phyloP scores from a whole-genome alignment of 2,113 vertebrate genomes.

The Pluvianellus socialis region DNA sequence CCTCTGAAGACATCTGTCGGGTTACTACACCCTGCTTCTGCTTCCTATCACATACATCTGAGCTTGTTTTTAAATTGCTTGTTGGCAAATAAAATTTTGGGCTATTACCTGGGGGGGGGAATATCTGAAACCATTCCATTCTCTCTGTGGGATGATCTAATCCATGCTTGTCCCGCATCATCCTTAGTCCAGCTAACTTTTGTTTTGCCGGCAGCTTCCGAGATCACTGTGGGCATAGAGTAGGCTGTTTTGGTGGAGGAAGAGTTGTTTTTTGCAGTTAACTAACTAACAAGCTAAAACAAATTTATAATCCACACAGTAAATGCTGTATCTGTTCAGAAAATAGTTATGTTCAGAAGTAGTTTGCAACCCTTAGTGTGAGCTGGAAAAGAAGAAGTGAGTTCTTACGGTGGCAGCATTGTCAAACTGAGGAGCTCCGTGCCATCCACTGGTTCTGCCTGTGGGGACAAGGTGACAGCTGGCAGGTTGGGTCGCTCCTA shows the following conservation, averaged over 20 bases:
- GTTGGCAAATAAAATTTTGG: background rate
- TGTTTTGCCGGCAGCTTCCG: background rate
- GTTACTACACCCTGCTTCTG: background rate
- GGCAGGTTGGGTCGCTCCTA: background rate
- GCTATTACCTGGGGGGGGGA: background rate
- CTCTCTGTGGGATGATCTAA: background rate
- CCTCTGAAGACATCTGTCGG: background rate
- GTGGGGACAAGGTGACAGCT: background rate
- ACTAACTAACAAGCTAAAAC: background rate
- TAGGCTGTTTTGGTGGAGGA: background rate
- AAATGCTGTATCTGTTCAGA: background rate
- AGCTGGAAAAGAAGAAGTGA: background rate
- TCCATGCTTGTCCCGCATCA: background rate
- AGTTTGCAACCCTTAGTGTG: background rate
- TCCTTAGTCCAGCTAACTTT: background rate
- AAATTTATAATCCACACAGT: background rate
- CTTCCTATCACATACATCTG: background rate
- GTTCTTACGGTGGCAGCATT: background rate
- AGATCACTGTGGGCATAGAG: background rate
- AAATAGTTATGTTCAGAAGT: background rate
- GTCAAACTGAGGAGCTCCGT: background rate
- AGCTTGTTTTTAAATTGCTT: background rate
- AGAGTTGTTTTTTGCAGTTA: background rate
- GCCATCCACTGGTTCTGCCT: rapidly evolving
- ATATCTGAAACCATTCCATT: background rate